These are phyloP conservation scores for Sula dactylatra DNA, from an alignment of 2,113 vertebrate genomes.

Conservation along the genomic window DNA sequence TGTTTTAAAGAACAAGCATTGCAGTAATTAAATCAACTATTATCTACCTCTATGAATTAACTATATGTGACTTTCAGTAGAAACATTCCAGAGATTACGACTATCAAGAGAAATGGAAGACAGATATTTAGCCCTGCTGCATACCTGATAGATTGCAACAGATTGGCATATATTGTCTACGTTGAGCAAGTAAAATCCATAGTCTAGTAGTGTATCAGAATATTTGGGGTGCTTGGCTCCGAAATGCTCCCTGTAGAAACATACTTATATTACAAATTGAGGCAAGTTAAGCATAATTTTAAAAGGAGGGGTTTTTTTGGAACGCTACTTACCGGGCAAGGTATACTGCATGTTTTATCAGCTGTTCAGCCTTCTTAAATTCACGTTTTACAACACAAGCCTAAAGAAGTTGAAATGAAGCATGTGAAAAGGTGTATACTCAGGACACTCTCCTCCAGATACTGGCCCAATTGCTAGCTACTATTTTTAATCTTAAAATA, in stretches of 20 bases:
- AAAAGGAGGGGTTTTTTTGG: neutral
- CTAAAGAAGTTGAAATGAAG: conserved; percentile 68
- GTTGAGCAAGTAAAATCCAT: conserved; percentile 98
- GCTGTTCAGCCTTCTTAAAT: conserved; percentile 97
- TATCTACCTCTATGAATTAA: neutral
- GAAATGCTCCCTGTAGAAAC: conserved; percentile 90
- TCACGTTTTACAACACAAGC: conserved; percentile 98
- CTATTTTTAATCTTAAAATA: fast-evolving
- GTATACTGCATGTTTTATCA: conserved; percentile 98
- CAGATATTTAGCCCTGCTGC: neutral
- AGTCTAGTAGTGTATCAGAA: conserved; percentile 96
- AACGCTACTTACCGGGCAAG: conserved; percentile 85
- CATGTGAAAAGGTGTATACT: neutral
- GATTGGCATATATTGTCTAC: conserved; percentile 99
- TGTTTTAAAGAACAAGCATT: neutral
- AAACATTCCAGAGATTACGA: neutral
- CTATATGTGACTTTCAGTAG: neutral
- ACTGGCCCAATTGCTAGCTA: neutral
- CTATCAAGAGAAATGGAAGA: neutral
- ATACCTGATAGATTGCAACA: conserved; percentile 97
- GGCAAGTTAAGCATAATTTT: fast-evolving
- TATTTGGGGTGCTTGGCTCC: conserved; percentile 98
- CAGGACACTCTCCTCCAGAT: neutral
- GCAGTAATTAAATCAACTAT: neutral
- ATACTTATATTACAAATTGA: neutral